These are phyloP conservation scores for Astyanax mexicanus DNA, from an alignment of 2,797 vertebrate species.

Conservation along the genomic window DNA sequence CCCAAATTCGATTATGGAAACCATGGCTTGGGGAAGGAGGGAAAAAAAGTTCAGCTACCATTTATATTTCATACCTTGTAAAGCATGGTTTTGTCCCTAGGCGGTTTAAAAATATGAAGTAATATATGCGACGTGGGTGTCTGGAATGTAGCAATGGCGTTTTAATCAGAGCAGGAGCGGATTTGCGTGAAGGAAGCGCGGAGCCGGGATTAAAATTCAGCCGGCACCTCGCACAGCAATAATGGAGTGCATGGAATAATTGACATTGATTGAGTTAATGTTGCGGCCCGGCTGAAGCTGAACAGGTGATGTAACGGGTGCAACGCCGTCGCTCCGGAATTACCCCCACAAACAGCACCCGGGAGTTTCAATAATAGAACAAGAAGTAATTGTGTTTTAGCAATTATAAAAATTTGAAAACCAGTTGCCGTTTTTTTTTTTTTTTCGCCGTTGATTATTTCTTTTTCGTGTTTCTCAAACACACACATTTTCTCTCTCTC, in stretches of 20 bases:
- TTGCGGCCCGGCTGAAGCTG: slow-evolving; percentile 68
- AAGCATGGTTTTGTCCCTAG: slow-evolving; percentile 16
- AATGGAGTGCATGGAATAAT: slow-evolving; percentile 77
- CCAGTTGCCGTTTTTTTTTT: slow-evolving; percentile 47
- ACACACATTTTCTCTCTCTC: background rate
- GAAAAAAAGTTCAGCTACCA: slow-evolving; percentile 4
- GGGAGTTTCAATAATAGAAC: slow-evolving; percentile 72
- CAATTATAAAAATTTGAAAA: slow-evolving; percentile 69
- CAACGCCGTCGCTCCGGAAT: slow-evolving; percentile 68
- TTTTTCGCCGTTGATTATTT: slow-evolving; percentile 48
- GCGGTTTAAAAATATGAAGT: slow-evolving; percentile 21
- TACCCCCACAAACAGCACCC: slow-evolving; percentile 39
- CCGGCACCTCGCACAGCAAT: slow-evolving; percentile 71
- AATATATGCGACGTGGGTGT: slow-evolving; percentile 18
- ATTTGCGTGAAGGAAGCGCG: slow-evolving; percentile 67
- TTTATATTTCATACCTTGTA: slow-evolving; percentile 29
- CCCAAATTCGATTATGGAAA: slow-evolving; percentile 14
- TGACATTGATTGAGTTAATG: slow-evolving; percentile 81
- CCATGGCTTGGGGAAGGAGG: background rate
- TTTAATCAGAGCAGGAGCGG: slow-evolving; percentile 59
- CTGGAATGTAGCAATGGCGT: background rate
- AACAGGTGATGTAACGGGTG: slow-evolving; percentile 63
- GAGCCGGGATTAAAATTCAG: slow-evolving; percentile 71
- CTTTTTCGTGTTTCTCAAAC: background rate
- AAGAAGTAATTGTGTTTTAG: slow-evolving; percentile 69